Evolutionary conservation across 2,113 vertebrate species (phyloP), one percentile per base, ranked within the genome.

Genomic region (Cnemophilus loriae): DNA sequence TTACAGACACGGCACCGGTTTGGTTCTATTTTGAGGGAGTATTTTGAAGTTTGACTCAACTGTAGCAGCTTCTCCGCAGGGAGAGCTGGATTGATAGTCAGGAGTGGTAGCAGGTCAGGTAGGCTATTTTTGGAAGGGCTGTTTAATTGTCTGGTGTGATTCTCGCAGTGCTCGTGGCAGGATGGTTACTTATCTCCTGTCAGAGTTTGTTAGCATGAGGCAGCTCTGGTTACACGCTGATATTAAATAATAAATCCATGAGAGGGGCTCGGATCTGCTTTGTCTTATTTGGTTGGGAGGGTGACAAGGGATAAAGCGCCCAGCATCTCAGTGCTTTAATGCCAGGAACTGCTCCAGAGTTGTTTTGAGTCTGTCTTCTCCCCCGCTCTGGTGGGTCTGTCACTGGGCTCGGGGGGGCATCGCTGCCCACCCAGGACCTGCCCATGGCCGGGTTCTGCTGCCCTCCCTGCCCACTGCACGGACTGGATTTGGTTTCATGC

Each of bases 301-400:
- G 37, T 67, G 78, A 32, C 4, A 5, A 13, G 61, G 42, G 69
- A 12, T 15, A 3, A 27, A 80, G 68, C 1, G 0, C 76, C 61
- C 33, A 1, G 46, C 41, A 9, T 11, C 56, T 16, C 69, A 8
- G 26, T 17, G 6, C 16, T 57, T 41, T 15, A 16, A 4, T 16
- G 67, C 18, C n/a, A 27, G 32, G 20, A 7, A 9, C 28, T 16
- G 56, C 44, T 59, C 1, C 30, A 7, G 42, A 9, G 16, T 1
- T 11, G 50, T 3, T 0, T 0, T 9, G 1, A 35, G 24, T 24
- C 23, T 8, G 11, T 1, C 4, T 7, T 9, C 32, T 32, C 28
- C 16, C 27, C 39, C 3, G 0, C 8, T 4, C 0, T 1, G 0
- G 2, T 4, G n/a, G 9, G 27, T 2, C 22, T 32, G 0, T 2